Evolutionary conservation across 2,113 vertebrate species (phyloP).

Genomic region (Osmerus eperlanus): DNA sequence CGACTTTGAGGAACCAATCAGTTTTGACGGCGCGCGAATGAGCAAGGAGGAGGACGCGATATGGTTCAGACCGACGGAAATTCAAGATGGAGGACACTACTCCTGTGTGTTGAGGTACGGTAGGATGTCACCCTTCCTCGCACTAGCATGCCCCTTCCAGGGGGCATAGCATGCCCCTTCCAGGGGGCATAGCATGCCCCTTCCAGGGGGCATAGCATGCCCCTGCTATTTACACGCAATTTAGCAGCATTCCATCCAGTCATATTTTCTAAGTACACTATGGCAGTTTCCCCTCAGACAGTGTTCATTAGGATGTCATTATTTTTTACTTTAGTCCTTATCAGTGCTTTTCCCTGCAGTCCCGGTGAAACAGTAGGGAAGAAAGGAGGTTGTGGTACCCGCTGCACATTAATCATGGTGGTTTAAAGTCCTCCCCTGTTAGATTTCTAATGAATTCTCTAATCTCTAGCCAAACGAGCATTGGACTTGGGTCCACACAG

Average conservation of each 20-base stretch:
- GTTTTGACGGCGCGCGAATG: slow-evolving; percentile 93
- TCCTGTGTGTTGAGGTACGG: slow-evolving; percentile 83
- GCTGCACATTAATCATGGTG: slow-evolving; percentile 17
- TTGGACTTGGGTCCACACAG: slow-evolving; percentile 27
- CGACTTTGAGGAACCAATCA: slow-evolving; percentile 97
- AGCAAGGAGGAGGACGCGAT: slow-evolving; percentile 98
- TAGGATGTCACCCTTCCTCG: neutral
- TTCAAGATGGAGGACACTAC: slow-evolving; percentile 92
- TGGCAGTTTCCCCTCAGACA: no score
- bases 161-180: neutral
- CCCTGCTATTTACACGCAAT: no score
- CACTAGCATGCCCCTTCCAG: no score
- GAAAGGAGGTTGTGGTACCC: slow-evolving; percentile 31
- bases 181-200: neutral
- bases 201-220: neutral
- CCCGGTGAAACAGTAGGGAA: slow-evolving; percentile 21
- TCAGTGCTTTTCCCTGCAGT: slow-evolving; percentile 19
- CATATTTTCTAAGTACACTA: no score
- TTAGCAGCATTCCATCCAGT: no score
- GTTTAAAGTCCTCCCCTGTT: slow-evolving; percentile 34
- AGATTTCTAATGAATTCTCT: slow-evolving; percentile 38
- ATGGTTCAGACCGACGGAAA: slow-evolving; percentile 93
- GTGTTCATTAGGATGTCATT: no score
- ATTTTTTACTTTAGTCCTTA: neutral
- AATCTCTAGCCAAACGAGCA: slow-evolving; percentile 33